phyloP scores from a whole-genome alignment of 2,797 vertebrate species.

The Myotis planiceps region DNA sequence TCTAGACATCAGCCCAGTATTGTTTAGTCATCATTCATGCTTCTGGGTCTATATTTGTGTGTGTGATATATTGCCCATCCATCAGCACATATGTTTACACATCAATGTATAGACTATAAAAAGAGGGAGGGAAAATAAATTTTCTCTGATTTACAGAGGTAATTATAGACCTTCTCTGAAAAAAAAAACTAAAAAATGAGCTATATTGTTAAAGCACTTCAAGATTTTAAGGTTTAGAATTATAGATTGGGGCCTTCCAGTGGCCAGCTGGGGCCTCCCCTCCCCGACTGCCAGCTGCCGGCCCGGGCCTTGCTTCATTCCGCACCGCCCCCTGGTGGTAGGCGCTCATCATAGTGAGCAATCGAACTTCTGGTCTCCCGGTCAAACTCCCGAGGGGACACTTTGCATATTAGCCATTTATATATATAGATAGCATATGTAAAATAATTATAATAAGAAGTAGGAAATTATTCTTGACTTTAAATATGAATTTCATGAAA shows the following conservation, averaged over 20 bases:
- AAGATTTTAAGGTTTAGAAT: not conserved
- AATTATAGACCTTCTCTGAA: conserved; percentile 27
- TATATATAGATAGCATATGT: not conserved
- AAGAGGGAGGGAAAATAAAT: not conserved
- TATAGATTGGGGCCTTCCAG: not conserved
- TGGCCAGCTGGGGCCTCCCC: too few species aligned
- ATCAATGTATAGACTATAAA: not conserved
- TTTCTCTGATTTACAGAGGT: not conserved
- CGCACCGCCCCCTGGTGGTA: too few species aligned
- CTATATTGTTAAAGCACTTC: not conserved
- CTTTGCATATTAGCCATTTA: too few species aligned
- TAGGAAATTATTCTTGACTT: not conserved
- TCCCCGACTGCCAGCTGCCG: too few species aligned
- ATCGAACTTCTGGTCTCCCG: too few species aligned
- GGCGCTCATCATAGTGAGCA: too few species aligned
- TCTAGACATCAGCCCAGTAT: not conserved
- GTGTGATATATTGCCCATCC: not conserved
- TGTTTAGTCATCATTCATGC: not conserved
- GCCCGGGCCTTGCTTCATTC: too few species aligned
- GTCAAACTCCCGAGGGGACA: too few species aligned
- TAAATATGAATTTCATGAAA: not conserved
- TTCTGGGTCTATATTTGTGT: not conserved
- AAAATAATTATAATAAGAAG: not conserved
- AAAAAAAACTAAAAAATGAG: not conserved
- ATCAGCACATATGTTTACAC: not conserved